Evolutionary conservation across 2,888 invertebrate genomes (phyloP).

Genomic region (Sinohyriopsis cumingii): DNA sequence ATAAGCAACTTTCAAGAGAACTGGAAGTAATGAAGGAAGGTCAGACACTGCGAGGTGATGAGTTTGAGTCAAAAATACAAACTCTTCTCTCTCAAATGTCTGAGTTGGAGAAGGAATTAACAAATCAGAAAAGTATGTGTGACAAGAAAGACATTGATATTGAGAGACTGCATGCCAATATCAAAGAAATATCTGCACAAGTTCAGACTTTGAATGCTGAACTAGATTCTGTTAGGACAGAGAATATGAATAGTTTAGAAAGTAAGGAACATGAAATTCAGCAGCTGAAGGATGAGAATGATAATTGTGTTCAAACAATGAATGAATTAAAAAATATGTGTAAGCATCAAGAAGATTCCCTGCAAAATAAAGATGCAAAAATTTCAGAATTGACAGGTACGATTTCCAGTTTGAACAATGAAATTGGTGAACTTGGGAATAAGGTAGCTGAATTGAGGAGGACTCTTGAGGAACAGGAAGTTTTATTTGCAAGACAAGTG

Average conservation of each 20-base stretch:
- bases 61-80: constrained; percentile 51
- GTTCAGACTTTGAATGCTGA: neutral
- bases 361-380: constrained; percentile 8
- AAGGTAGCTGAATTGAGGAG: constrained; percentile 3
- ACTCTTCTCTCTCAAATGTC: constrained; percentile 53
- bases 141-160: constrained; percentile 19
- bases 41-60: constrained; percentile 72
- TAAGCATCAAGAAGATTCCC: constrained; percentile 11
- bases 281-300: constrained; percentile 31
- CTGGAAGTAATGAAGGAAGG: constrained; percentile 72
- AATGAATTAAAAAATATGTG: constrained; percentile 9
- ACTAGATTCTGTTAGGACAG: neutral
- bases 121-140: constrained; percentile 15
- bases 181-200: constrained; percentile 12
- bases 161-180: constrained; percentile 21
- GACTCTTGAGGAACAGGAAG: constrained; percentile 7
- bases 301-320: constrained; percentile 17
- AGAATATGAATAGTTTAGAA: constrained; percentile 12
- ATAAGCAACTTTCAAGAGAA: constrained; percentile 74
- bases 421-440: constrained; percentile 5
- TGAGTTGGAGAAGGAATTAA: constrained; percentile 53
- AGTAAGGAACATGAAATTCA: constrained; percentile 23
- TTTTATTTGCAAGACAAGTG: constrained; percentile 3
- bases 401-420: constrained; percentile 3
- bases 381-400: constrained; percentile 12